A percentile compares a stretch with the other conserved stretches of the same genome.
Evolutionary conservation across 2,888 invertebrate genomes (phyloP).

Genomic region (Caenorhabditis zanzibari): DNA sequence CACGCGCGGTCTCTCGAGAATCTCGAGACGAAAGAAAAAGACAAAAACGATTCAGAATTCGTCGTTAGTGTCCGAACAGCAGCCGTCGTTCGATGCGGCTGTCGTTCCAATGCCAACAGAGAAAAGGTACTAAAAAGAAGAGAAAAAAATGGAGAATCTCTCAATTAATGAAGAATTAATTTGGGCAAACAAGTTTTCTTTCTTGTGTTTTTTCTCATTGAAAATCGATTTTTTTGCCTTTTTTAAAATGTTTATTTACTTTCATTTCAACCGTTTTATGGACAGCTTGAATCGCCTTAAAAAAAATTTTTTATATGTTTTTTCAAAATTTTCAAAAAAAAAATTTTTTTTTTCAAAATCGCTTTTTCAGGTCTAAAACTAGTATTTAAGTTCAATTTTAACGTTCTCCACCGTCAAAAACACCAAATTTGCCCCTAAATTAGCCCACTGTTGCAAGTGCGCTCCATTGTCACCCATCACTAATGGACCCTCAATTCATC

Average conservation of each 20-base stretch:
- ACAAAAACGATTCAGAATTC: slow-evolving; percentile 52
- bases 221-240: slow-evolving; percentile 1
- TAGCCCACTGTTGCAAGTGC: slow-evolving; percentile 15
- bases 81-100: slow-evolving; percentile 44
- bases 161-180: slow-evolving; percentile 17
- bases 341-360: too few species aligned
- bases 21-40: slow-evolving; percentile 61
- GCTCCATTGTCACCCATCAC: slow-evolving; percentile 38
- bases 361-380: too few species aligned
- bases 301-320: slow-evolving; percentile 11
- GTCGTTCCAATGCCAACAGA: slow-evolving; percentile 20
- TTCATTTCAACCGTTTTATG: not conserved
- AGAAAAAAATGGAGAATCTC: not conserved
- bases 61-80: slow-evolving; percentile 42
- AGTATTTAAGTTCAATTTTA: too few species aligned
- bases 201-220: slow-evolving; percentile 9
- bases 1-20: slow-evolving; percentile 57
- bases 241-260: too few species aligned
- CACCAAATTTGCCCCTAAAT: too few species aligned
- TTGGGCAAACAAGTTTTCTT: slow-evolving; percentile 7
- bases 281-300: too few species aligned
- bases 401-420: not conserved
- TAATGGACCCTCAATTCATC: slow-evolving; percentile 39
- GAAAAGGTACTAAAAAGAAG: slow-evolving; percentile 34
- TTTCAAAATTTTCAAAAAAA: too few species aligned